phyloP scores from a whole-genome alignment of 2,888 invertebrate genomes.

The Drosophila mercatorum region DNA sequence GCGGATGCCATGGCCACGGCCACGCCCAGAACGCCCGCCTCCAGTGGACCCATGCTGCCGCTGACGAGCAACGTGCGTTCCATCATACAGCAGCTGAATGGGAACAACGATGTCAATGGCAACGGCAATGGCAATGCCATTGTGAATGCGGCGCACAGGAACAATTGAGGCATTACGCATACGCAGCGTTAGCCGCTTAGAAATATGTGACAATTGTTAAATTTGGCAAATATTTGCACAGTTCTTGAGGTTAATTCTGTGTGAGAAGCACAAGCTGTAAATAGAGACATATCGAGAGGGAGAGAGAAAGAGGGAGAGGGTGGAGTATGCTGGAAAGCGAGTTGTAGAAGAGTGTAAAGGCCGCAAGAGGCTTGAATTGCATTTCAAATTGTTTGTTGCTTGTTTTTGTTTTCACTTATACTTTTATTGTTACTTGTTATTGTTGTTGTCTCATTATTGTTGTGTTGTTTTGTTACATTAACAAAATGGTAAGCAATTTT shows the following conservation, averaged over 20 bases:
- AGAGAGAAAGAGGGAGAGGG: neutral
- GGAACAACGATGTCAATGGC: constrained; percentile 58
- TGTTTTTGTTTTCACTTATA: constrained; percentile 9
- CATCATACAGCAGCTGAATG: constrained; percentile 78
- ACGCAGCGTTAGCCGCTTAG: constrained; percentile 18
- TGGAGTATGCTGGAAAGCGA: neutral
- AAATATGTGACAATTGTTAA: constrained; percentile 24
- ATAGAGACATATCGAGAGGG: neutral
- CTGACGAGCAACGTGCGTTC: constrained; percentile 75
- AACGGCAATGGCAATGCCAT: constrained; percentile 58
- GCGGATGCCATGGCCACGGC: constrained; percentile 19
- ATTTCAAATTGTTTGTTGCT: constrained; percentile 13
- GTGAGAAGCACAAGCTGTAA: neutral
- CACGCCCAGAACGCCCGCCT: constrained; percentile 19
- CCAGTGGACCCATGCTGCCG: constrained; percentile 53
- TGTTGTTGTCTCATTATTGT: constrained; percentile 69
- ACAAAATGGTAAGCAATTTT: constrained; percentile 76
- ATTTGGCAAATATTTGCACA: constrained; percentile 26
- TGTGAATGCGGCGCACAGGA: constrained; percentile 40
- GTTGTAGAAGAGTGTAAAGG: neutral
- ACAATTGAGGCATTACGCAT: constrained; percentile 42
- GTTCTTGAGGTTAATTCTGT: constrained; percentile 11
- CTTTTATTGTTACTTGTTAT: constrained; percentile 51
- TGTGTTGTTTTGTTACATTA: constrained; percentile 71
- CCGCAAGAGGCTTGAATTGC: neutral